phyloP scores from a whole-genome alignment of 92 coral and sea anemone species.

The Phenganax stokvisi region DNA sequence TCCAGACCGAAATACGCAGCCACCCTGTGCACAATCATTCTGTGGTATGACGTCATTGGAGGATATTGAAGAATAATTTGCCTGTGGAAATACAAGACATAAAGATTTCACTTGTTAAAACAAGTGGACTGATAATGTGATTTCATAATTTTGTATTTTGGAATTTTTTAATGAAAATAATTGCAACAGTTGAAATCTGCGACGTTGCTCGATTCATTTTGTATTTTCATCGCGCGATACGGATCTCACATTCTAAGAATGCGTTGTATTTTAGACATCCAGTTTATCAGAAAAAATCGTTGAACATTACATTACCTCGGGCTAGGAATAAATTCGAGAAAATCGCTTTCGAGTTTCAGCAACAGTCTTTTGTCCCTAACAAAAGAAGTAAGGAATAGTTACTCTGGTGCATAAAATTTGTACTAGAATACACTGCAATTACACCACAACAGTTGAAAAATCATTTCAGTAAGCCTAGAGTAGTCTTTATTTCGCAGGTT shows the following conservation, averaged over 20 bases:
- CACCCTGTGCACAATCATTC: constrained; percentile 97
- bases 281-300: background rate
- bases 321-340: constrained; percentile 79
- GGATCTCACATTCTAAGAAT: background rate
- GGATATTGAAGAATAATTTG: constrained; percentile 81
- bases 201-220: no score
- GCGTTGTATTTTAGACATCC: background rate
- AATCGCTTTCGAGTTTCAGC: constrained; percentile 81
- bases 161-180: no score
- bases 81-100: constrained; percentile 44
- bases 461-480: no score
- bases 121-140: no score
- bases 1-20: constrained; percentile 99
- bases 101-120: no score
- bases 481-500: no score
- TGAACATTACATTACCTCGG: constrained; percentile 60
- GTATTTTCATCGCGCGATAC: background rate
- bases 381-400: background rate
- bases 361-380: constrained; percentile 89
- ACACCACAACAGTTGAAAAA: no score
- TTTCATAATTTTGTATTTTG: no score
- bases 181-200: no score
- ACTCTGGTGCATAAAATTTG: background rate
- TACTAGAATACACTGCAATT: no score
- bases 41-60: constrained; percentile 95